Base-by-base conservation (phyloP, 2,113 vertebrate genomes). In the Osmerus mordax region DNA sequence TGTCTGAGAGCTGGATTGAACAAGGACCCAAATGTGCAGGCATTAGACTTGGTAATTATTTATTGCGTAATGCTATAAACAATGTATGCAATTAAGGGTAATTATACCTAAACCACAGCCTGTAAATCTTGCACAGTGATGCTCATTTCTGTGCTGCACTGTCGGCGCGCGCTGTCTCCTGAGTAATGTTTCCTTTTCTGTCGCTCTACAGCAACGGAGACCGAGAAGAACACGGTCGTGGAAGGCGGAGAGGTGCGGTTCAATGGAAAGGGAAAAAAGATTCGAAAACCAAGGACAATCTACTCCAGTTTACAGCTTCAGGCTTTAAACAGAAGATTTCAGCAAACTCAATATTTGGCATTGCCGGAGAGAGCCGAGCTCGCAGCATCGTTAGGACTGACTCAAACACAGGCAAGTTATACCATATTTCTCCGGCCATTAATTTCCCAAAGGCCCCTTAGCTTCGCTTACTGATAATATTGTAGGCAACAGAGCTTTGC, bases 51-150 rank as follows among this genome's bases (percentile, higher is more conserved):
- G 90, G 94, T 94, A 97, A 98, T 98, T 99, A 98, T 99, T 99
- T 96, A 95, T 98, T 96, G 96, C 96, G 95, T 96, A 95, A 96
- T 87, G 90, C 95, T 94, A 96, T 96, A 97, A 98, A 98, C 96
- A 97, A 99, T 99, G 96, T 97, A 95, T 96, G 95, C 96, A 99
- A 98, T 99, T 99, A 98, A 95, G 94, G 94, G 92, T 94, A 98
- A 99, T 99, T 99, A 99, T 97, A 97, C 92, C 92, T 94, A 96
- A 96, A 96, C 94, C 95, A 93, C 93, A 92, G 94, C 89, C 92
- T 92, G 95, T 92, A 94, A 94, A 95, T 95, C 92, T 94, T 95
- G 93, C 88, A 75, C 90, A 82, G 92, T 87, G 86, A 92, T 93
- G 89, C 91, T 87, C 86, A 83, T 89, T 90, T 90, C 91, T 87